phyloP scores from a whole-genome alignment of 2,797 vertebrate genomes.

The Rachycentron canadum region DNA sequence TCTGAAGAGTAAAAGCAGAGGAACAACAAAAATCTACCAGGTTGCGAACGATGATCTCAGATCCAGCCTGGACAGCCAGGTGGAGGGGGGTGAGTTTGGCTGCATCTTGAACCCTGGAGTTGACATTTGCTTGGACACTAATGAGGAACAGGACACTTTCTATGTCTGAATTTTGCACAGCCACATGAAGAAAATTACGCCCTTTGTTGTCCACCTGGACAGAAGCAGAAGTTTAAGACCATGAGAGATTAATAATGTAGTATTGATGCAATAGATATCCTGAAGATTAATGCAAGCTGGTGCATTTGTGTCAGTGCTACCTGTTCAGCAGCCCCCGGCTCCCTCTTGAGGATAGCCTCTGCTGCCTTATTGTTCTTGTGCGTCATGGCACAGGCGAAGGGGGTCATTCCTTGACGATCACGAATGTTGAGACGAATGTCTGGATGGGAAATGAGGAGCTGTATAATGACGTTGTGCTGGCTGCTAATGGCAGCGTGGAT shows the following conservation, averaged over 20 bases:
- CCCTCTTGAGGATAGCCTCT: constrained; percentile 96
- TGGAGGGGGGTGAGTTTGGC: constrained; percentile 96
- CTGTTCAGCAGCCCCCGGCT: constrained; percentile 97
- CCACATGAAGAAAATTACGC: constrained; percentile 96
- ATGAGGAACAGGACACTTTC: constrained; percentile 99
- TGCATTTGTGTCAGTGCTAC: constrained; percentile 67
- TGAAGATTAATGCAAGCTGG: background rate
- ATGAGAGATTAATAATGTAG: background rate
- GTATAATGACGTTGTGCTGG: constrained; percentile 96
- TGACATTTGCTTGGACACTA: constrained; percentile 97
- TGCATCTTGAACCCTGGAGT: constrained; percentile 96
- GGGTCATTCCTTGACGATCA: constrained; percentile 96
- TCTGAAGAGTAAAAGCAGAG: background rate
- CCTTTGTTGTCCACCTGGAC: constrained; percentile 97
- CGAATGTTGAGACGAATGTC: constrained; percentile 93
- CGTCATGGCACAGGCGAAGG: constrained; percentile 98
- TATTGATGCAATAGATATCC: background rate
- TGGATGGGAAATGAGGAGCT: constrained; percentile 96
- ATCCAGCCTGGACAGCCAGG: constrained; percentile 97
- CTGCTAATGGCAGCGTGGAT: constrained; percentile 96
- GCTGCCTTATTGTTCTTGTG: constrained; percentile 99
- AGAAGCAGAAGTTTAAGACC: constrained; percentile 12
- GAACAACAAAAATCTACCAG: constrained; percentile 84
- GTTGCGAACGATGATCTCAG: constrained; percentile 98
- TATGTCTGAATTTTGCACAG: constrained; percentile 96